These are phyloP conservation scores for Drosophila picticornis DNA, from an alignment of 2,888 invertebrate genomes.

Conservation along the genomic window DNA sequence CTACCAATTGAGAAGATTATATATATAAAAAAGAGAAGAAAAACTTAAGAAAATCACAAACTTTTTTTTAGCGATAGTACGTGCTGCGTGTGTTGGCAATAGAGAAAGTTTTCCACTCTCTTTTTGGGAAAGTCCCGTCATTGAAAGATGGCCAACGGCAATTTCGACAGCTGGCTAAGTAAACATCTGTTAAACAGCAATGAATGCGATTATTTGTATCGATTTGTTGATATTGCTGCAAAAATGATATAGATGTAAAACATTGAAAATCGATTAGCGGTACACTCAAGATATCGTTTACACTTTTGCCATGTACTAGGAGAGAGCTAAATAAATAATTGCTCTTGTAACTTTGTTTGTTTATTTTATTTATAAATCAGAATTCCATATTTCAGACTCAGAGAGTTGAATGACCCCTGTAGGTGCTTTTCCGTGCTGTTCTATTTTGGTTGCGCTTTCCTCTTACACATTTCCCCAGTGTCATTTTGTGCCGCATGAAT, in stretches of 20 bases:
- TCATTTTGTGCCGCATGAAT: slow-evolving; percentile 33
- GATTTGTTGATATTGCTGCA: slow-evolving; percentile 19
- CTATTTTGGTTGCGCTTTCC: slow-evolving; percentile 30
- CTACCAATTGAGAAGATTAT: slow-evolving; percentile 24
- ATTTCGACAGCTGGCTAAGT: slow-evolving; percentile 64
- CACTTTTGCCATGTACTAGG: neutral
- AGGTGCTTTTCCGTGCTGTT: neutral
- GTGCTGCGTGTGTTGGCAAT: slow-evolving; percentile 41
- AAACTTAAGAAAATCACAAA: slow-evolving; percentile 36
- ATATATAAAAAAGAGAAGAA: slow-evolving; percentile 14
- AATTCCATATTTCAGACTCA: neutral
- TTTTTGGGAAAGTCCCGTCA: neutral
- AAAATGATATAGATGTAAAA: neutral
- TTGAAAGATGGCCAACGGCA: slow-evolving; percentile 38
- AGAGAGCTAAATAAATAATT: neutral
- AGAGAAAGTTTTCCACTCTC: slow-evolving; percentile 39
- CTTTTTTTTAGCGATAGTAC: slow-evolving; percentile 31
- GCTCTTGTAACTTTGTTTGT: neutral
- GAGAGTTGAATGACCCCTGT: slow-evolving; percentile 1
- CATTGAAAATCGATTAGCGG: slow-evolving; percentile 21
- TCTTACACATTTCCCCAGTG: slow-evolving; percentile 43
- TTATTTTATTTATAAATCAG: neutral
- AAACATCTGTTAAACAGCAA: slow-evolving; percentile 48
- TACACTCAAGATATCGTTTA: neutral
- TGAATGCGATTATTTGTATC: slow-evolving; percentile 43